Percentiles rank a stretch among this genome's conserved stretches.
phyloP scores from a whole-genome alignment of 2,888 invertebrate genomes.

The Tipula vernalis region DNA sequence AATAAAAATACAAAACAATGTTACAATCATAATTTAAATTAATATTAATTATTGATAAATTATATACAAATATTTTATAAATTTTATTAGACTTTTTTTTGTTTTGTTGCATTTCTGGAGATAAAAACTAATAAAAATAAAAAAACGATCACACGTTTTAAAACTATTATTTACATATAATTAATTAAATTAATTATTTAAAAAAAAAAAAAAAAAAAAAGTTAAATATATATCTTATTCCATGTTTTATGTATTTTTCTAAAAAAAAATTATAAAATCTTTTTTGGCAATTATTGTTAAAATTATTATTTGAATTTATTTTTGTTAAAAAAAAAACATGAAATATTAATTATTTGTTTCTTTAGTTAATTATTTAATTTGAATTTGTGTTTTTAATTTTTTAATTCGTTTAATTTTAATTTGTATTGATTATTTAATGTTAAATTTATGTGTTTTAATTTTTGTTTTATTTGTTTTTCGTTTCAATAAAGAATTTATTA shows the following conservation, averaged over 20 bases:
- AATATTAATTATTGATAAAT: neutral
- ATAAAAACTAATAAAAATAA: neutral
- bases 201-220: neutral
- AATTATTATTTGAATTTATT: neutral
- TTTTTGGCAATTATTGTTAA: neutral
- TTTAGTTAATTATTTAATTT: neutral
- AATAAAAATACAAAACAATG: neutral
- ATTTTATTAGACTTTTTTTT: neutral
- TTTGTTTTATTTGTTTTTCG: neutral
- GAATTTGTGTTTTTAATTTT: neutral
- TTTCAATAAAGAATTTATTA: constrained; percentile 4
- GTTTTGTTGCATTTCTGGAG: neutral
- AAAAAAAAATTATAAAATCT: neutral
- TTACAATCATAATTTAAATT: neutral
- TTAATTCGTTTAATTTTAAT: neutral
- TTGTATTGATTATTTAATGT: neutral
- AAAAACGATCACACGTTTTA: neutral
- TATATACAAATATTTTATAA: neutral
- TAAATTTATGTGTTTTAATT: neutral
- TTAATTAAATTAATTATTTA: neutral
- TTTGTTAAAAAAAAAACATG: neutral
- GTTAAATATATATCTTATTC: neutral
- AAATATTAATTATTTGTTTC: neutral
- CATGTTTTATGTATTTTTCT: neutral
- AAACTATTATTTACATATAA: neutral